These are phyloP conservation scores for Tychaedon coryphoeus DNA, from an alignment of 2,113 vertebrate genomes.

Conservation along the genomic window DNA sequence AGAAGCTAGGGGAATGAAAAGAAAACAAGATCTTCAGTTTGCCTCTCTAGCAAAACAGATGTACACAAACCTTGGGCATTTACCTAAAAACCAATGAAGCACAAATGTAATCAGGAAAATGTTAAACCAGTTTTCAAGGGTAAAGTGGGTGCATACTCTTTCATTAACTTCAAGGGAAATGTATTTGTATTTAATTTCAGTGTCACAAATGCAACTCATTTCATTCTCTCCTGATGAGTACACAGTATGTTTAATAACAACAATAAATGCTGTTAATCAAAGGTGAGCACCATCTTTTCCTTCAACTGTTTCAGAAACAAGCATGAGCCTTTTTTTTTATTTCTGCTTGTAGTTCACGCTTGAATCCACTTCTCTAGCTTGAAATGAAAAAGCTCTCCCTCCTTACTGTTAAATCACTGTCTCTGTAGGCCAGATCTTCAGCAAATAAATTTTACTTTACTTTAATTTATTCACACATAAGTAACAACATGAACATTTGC, in stretches of 20 bases:
- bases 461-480: not conserved
- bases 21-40: not conserved
- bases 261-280: not conserved
- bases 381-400: not conserved
- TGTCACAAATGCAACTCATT: not conserved
- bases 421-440: not conserved
- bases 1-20: not conserved
- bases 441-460: not conserved
- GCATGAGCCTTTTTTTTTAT: rapidly evolving
- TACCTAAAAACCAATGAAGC: not conserved
- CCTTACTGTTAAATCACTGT: not conserved
- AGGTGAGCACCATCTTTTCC: not conserved
- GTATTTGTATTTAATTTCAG: not conserved
- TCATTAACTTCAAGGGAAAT: not conserved
- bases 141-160: not conserved
- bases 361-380: not conserved
- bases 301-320: not conserved
- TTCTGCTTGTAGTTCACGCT: not conserved
- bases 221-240: not conserved
- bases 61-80: not conserved
- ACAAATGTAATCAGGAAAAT: not conserved
- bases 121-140: not conserved
- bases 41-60: not conserved
- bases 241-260: not conserved
- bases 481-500: not conserved